phyloP scores from a whole-genome alignment of 2,113 vertebrate species.

The Oxyruncus cristatus region DNA sequence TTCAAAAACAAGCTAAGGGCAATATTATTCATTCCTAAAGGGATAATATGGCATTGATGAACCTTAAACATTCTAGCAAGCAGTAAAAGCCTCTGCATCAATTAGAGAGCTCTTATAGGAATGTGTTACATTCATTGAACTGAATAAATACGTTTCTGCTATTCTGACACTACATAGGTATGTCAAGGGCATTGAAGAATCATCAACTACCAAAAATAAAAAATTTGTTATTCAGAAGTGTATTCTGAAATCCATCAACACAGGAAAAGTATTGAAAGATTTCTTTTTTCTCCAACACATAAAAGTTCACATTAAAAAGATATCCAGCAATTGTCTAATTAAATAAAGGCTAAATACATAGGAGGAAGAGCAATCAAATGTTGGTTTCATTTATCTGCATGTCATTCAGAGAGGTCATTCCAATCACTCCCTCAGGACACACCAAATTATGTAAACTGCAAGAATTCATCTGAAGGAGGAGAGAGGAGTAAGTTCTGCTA shows the following conservation, averaged over 20 bases:
- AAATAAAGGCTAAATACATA: neutral
- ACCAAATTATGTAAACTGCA: neutral
- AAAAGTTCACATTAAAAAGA: neutral
- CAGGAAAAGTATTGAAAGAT: neutral
- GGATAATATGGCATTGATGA: neutral
- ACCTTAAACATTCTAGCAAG: neutral
- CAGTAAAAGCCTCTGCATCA: neutral
- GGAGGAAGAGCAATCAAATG: neutral
- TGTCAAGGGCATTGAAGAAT: neutral
- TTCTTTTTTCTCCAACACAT: neutral
- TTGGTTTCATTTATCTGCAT: neutral
- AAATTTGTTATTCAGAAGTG: neutral
- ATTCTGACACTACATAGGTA: neutral
- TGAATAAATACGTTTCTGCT: neutral
- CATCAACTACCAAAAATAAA: neutral
- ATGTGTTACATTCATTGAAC: neutral
- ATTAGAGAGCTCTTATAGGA: neutral
- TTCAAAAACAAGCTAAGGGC: constrained; percentile 1
- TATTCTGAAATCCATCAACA: neutral
- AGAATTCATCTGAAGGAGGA: neutral
- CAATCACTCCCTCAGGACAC: neutral
- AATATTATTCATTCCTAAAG: neutral
- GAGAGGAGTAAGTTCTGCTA: neutral
- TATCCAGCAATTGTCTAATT: neutral
- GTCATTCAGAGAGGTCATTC: neutral